Conservation (phyloP, 1,140 invertebrate genomes). For the Holotrichia oblita region DNA sequence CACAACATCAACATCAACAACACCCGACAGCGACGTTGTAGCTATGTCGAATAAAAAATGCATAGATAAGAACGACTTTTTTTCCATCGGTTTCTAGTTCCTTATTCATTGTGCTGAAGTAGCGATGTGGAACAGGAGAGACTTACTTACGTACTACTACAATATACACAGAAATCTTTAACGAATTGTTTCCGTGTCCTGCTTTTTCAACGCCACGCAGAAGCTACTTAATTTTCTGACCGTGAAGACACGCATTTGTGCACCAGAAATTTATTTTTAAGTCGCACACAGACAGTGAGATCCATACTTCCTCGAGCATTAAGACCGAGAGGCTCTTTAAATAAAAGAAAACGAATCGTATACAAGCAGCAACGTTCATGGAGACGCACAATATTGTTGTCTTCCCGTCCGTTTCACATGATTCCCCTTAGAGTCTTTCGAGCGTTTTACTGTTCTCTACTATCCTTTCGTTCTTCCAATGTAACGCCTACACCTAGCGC, state of each 20-base stretch:
- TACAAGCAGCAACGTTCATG: neutral
- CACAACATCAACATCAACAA: slow-evolving; percentile 22
- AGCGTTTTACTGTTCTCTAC: neutral
- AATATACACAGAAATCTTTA: neutral
- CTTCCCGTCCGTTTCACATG: neutral
- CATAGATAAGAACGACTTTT: slow-evolving; percentile 10
- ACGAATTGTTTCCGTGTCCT: slow-evolving; percentile 25
- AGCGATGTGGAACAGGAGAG: neutral
- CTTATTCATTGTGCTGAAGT: slow-evolving; percentile 19
- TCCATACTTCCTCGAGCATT: slow-evolving; percentile 24
- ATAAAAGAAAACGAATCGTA: slow-evolving; percentile 1
- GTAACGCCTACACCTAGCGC: neutral
- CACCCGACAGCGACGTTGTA: neutral
- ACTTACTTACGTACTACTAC: too few relatives aligned
- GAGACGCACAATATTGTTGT: neutral
- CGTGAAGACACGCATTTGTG: slow-evolving; percentile 32
- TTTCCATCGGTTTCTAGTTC: slow-evolving; percentile 30
- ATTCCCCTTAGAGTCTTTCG: slow-evolving; percentile 1
- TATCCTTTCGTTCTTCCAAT: neutral
- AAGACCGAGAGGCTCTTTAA: neutral
- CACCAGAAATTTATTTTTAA: slow-evolving; percentile 12
- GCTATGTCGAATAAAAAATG: slow-evolving; percentile 21
- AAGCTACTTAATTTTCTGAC: slow-evolving; percentile 5
- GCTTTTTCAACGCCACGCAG: neutral
- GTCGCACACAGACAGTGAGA: too few relatives aligned